Conservation (phyloP, 2,888 invertebrate genomes). For the Melanchra persicariae region DNA sequence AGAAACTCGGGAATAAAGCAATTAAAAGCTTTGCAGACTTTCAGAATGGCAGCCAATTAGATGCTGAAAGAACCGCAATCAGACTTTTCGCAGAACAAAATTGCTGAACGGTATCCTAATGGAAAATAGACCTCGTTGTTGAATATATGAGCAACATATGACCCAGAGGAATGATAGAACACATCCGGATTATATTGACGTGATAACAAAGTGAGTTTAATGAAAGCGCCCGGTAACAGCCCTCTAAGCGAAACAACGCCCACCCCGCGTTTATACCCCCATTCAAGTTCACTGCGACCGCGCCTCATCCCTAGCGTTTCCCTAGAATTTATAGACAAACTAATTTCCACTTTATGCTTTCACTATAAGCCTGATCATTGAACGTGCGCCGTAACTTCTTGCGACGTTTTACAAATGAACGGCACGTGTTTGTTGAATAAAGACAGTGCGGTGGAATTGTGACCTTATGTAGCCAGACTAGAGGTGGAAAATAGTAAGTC, state of each 20-base stretch:
- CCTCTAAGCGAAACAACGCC: constrained; percentile 82
- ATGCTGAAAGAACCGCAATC: constrained; percentile 22
- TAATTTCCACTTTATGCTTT: constrained; percentile 69
- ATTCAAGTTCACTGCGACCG: constrained; percentile 80
- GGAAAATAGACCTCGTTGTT: constrained; percentile 42
- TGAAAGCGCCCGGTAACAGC: constrained; percentile 82
- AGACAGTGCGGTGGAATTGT: constrained; percentile 65
- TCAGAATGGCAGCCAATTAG: neutral
- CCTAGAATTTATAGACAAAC: constrained; percentile 62
- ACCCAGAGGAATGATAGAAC: constrained; percentile 59
- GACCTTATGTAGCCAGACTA: constrained; percentile 68
- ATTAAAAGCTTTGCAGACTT: constrained; percentile 4
- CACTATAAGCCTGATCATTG: constrained; percentile 67
- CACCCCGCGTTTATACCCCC: constrained; percentile 79
- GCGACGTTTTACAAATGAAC: constrained; percentile 71
- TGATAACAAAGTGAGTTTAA: constrained; percentile 80
- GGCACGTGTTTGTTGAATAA: constrained; percentile 73
- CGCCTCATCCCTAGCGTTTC: constrained; percentile 82
- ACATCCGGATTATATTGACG: constrained; percentile 52
- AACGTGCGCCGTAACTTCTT: constrained; percentile 62
- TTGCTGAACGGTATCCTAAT: constrained; percentile 24
- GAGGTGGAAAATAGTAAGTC: constrained; percentile 69
- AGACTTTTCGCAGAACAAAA: constrained; percentile 11
- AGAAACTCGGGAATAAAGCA: constrained; percentile 6
- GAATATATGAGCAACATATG: constrained; percentile 45